Evolutionary conservation across 2,888 invertebrate genomes (phyloP).

Genomic region (Adela reaumurella): DNA sequence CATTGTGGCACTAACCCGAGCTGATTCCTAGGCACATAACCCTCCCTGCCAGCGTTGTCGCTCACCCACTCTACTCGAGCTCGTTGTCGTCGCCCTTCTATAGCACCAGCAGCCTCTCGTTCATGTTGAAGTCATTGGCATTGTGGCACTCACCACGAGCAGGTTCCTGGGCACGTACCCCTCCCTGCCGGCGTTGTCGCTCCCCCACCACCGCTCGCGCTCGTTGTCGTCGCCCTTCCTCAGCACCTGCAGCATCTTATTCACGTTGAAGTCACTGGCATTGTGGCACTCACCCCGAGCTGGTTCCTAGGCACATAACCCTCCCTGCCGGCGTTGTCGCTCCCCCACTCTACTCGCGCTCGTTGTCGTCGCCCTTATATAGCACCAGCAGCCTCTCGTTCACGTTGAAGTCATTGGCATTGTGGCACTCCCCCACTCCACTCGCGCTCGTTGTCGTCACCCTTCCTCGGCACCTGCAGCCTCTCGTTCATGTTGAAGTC

Average conservation of each 20-base stretch:
- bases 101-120: slow-evolving; percentile 25
- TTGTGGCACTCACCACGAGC: slow-evolving; percentile 73
- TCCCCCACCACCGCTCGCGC: slow-evolving; percentile 93
- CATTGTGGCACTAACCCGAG: slow-evolving; percentile 48
- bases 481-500: slow-evolving; percentile 87
- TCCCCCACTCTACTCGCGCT: slow-evolving; percentile 87
- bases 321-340: slow-evolving; percentile 49
- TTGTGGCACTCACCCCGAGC: slow-evolving; percentile 73
- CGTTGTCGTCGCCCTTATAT: slow-evolving; percentile 91
- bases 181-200: slow-evolving; percentile 49
- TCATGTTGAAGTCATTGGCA: too few relatives aligned
- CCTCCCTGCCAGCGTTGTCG: too few relatives aligned
- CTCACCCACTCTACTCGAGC: slow-evolving; percentile 75
- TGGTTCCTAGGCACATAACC: slow-evolving; percentile 97
- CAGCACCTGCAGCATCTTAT: too few relatives aligned
- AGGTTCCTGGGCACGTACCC: slow-evolving; percentile 97
- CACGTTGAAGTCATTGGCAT: slow-evolving; percentile 67
- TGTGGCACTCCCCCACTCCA: slow-evolving; percentile 78
- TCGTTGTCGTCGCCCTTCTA: slow-evolving; percentile 84
- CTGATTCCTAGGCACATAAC: slow-evolving; percentile 64
- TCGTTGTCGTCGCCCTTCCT: slow-evolving; percentile 34
- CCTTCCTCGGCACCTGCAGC: slow-evolving; percentile 86
- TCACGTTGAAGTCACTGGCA: too few relatives aligned
- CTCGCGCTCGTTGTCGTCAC: slow-evolving; percentile 90
- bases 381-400: slow-evolving; percentile 85